Evolutionary conservation across 2,888 invertebrate genomes (phyloP).

Genomic region (Torymus texanus): DNA sequence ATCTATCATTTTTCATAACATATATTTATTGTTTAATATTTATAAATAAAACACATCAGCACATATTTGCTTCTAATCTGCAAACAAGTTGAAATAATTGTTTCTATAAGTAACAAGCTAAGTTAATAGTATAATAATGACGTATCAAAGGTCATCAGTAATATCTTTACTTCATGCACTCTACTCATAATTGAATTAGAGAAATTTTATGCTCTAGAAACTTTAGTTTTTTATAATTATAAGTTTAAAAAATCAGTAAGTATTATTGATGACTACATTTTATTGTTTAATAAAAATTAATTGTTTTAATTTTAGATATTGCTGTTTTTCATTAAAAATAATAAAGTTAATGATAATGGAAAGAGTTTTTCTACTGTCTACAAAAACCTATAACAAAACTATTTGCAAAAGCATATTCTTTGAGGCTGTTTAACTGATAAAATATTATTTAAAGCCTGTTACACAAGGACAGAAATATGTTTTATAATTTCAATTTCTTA

Average conservation of each 20-base stretch:
- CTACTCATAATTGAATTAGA: slow-evolving; percentile 29
- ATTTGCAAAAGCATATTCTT: neutral
- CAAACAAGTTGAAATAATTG: neutral
- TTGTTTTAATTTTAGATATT: too few relatives aligned
- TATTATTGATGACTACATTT: too few relatives aligned
- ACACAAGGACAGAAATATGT: slow-evolving; percentile 13
- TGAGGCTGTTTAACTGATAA: neutral
- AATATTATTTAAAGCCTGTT: slow-evolving; percentile 24
- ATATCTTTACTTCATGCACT: slow-evolving; percentile 4
- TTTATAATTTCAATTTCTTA: slow-evolving; percentile 22
- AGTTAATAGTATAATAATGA: neutral
- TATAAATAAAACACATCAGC: too few relatives aligned
- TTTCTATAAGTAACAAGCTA: neutral
- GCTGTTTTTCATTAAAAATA: too few relatives aligned
- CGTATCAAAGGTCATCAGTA: slow-evolving; percentile 22
- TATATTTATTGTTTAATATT: too few relatives aligned
- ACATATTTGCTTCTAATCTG: neutral
- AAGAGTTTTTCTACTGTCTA: neutral
- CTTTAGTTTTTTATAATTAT: neutral
- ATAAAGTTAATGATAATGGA: too few relatives aligned
- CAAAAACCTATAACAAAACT: neutral
- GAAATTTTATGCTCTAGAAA: slow-evolving; percentile 22
- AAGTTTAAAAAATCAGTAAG: neutral
- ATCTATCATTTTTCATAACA: too few relatives aligned
- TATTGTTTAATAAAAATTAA: too few relatives aligned